Base-by-base conservation (phyloP, 1,140 invertebrate species). In the Anastrepha obliqua region DNA sequence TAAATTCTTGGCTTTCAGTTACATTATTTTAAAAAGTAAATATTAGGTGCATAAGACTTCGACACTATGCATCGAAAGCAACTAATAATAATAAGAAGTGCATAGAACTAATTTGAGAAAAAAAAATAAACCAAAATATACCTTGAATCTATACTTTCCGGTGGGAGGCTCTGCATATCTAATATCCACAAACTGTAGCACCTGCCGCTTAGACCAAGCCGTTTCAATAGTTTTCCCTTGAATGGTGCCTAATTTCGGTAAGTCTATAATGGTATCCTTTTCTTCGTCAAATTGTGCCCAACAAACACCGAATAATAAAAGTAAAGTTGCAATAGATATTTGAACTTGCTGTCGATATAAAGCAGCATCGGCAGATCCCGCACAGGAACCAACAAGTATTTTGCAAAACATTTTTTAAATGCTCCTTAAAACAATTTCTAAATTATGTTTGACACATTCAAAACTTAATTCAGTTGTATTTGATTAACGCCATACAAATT, bases 161-260 rank as follows among this genome's bases (percentile, higher is more conserved):
- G 90, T 92, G 0, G 93, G 92, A 7, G 93, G 90, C 55, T 93
- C 90, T 5, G 91, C 93, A 86, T 93, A 93, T 90, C 90, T 87
- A 1, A 93, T 88, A 89, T 92, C 90, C 7, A 92, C 90, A 89
- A 93, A 93, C 87, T 93, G 91, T 55, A 92, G 55, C 64, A 93
- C 90, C 78, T 92, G 89, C 0, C 92, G 90, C 9, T 91, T 88
- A 0, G 90, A 91, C 93, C 93, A 93, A 7, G 93, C 90, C 0
- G 93, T 92, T 67, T 91, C 89, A 3, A 90, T 55, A 64, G 90
- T 89, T 60, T 90, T 91, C 11, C 93, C 93, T 89, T 91, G 90
- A 17, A 93, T 90, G 7, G 89, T 78, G 55, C 93, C 93, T 78
- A 93, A 85, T 2, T 90, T 91, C 15, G 92, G 90, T 64, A 93